Percentiles rank a stretch among this genome's conserved stretches.
Conservation (phyloP, 2,888 invertebrate genomes). For the Epirrhoe tristata region DNA sequence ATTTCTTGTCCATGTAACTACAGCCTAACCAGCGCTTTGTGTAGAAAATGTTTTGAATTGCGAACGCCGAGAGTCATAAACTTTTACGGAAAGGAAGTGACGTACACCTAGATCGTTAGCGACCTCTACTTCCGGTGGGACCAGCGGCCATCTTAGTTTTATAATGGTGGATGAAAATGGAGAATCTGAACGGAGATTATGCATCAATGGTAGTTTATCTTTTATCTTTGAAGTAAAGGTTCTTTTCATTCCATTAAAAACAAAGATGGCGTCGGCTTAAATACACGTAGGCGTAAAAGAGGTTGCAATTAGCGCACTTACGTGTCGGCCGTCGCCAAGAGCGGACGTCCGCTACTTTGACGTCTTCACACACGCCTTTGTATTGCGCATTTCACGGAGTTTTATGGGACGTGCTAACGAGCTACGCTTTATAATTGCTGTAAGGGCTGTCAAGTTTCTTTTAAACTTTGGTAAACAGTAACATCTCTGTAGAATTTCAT, state of each 20-base stretch:
- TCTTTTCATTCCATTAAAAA: neutral
- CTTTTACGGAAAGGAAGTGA: conserved; percentile 49
- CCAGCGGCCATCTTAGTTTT: conserved; percentile 31
- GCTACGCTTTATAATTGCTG: conserved; percentile 40
- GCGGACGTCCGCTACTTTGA: conserved; percentile 52
- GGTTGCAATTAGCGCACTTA: conserved; percentile 60
- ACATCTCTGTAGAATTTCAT: neutral
- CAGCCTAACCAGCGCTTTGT: conserved; percentile 36
- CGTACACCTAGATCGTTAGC: conserved; percentile 58
- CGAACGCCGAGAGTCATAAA: conserved; percentile 45
- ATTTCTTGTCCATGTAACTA: conserved; percentile 6
- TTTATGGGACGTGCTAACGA: conserved; percentile 32
- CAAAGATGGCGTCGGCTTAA: conserved; percentile 16
- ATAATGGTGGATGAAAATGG: neutral
- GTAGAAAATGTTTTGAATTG: conserved; percentile 36
- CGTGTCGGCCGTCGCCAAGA: conserved; percentile 47
- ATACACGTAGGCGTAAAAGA: conserved; percentile 49
- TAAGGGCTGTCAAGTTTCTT: conserved; percentile 28
- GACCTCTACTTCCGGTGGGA: conserved; percentile 47
- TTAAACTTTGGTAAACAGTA: neutral
- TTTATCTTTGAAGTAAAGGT: too few relatives aligned
- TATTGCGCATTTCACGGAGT: conserved; percentile 24
- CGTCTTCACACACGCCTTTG: conserved; percentile 33
- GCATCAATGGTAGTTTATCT: neutral
- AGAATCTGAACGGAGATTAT: neutral